Evolutionary conservation across 2,113 vertebrate genomes (phyloP).

Genomic region (Scolopax mira): DNA sequence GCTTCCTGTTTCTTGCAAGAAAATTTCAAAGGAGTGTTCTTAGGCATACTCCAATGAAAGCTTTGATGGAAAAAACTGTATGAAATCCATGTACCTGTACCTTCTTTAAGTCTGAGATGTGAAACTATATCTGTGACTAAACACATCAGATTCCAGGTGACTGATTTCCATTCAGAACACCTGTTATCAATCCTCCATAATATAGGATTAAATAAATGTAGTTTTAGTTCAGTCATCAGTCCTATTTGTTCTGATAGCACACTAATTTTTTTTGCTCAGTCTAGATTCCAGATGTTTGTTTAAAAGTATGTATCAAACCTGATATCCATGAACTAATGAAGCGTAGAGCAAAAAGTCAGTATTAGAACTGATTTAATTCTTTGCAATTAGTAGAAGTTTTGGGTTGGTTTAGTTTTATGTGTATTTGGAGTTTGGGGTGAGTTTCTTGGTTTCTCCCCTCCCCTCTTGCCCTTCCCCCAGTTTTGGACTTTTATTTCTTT

Average conservation of each 20-base stretch:
- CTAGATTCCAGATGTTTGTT: background rate
- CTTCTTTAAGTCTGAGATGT: background rate
- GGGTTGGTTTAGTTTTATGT: background rate
- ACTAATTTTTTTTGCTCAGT: background rate
- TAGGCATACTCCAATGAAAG: background rate
- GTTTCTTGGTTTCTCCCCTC: fast-evolving
- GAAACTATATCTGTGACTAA: background rate
- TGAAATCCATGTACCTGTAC: background rate
- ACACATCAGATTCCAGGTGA: background rate
- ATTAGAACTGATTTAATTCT: background rate
- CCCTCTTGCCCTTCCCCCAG: fast-evolving
- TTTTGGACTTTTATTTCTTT: background rate
- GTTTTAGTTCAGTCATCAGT: background rate
- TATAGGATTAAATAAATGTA: background rate
- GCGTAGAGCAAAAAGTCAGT: background rate
- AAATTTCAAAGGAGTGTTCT: background rate
- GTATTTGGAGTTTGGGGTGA: background rate
- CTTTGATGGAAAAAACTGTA: background rate
- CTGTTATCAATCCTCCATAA: background rate
- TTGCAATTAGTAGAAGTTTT: background rate
- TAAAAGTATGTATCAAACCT: background rate
- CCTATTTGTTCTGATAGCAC: background rate
- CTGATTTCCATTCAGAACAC: background rate
- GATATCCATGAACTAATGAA: background rate
- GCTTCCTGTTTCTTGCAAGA: background rate